Percentiles rank a stretch among this genome's conserved stretches.
These are phyloP conservation scores for Glandiceps talaboti DNA, from an alignment of 53 echinoderm and acorn worm species.

Conservation along the genomic window DNA sequence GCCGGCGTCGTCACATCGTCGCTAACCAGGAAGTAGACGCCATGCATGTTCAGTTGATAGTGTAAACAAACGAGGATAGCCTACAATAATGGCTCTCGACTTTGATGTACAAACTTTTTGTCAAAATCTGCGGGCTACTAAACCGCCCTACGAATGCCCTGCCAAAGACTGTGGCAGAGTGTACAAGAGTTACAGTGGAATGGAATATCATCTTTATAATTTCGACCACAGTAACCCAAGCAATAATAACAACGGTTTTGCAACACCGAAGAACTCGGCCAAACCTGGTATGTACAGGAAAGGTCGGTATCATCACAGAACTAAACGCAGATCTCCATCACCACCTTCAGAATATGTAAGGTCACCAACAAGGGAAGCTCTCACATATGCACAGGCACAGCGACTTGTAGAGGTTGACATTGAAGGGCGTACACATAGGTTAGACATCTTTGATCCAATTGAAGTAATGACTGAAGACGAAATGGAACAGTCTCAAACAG, in stretches of 20 bases:
- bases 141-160: slow-evolving; percentile 95
- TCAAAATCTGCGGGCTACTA: slow-evolving; percentile 88
- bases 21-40: background rate
- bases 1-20: background rate
- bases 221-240: slow-evolving; percentile 79
- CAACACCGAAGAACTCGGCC: background rate
- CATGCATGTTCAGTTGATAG: background rate
- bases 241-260: slow-evolving; percentile 48
- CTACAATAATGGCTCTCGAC: slow-evolving; percentile 62
- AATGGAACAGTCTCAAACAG: slow-evolving; percentile 60
- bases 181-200: slow-evolving; percentile 76
- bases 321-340: background rate
- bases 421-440: slow-evolving; percentile 73
- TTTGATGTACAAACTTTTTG: slow-evolving; percentile 94
- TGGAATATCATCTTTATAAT: slow-evolving; percentile 82
- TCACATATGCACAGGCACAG: slow-evolving; percentile 96
- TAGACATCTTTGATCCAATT: slow-evolving; percentile 92
- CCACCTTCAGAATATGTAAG: slow-evolving; percentile 59
- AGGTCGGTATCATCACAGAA: background rate
- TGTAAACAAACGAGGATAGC: background rate
- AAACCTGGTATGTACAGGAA: background rate
- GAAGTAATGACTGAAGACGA: slow-evolving; percentile 94
- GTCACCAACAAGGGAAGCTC: slow-evolving; percentile 72
- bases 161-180: slow-evolving; percentile 82
- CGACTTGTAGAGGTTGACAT: slow-evolving; percentile 94